A percentile compares a stretch with the other conserved stretches of the same genome.
phyloP scores from a whole-genome alignment of 2,888 invertebrate genomes.

The Ophion ellenae region DNA sequence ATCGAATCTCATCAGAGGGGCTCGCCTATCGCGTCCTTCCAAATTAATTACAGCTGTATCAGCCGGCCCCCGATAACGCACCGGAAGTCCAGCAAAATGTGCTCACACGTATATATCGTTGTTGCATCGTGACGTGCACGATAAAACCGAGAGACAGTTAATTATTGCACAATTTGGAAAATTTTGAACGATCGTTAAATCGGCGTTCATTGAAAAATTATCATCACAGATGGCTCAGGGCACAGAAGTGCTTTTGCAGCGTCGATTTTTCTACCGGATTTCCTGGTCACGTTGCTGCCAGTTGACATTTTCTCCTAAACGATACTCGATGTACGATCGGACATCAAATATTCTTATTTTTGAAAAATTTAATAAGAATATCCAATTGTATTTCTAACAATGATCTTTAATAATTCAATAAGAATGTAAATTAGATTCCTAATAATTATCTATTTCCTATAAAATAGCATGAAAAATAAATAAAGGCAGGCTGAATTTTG shows the following conservation, averaged over 20 bases:
- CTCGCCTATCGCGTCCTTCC: conserved; percentile 20
- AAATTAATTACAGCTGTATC: conserved; percentile 41
- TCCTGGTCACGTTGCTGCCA: too few relatives aligned
- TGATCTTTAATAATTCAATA: background rate
- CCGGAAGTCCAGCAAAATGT: background rate
- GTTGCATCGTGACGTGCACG: background rate
- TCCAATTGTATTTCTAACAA: background rate
- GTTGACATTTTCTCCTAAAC: too few relatives aligned
- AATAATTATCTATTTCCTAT: background rate
- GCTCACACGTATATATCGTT: background rate
- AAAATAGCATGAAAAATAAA: background rate
- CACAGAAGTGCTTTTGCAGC: background rate
- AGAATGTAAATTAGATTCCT: background rate
- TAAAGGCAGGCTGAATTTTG: background rate
- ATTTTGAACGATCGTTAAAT: background rate
- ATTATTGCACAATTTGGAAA: background rate
- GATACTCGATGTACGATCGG: too few relatives aligned
- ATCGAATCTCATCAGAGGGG: conserved; percentile 26
- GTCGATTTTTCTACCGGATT: too few relatives aligned
- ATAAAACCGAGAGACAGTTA: background rate
- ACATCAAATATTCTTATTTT: too few relatives aligned
- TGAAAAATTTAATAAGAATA: background rate
- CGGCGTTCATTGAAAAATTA: background rate
- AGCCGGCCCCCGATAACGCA: conserved; percentile 8
- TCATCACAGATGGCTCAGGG: background rate